These are phyloP conservation scores for Heliconius aoede DNA, from an alignment of 2,888 invertebrate genomes.

Conservation along the genomic window DNA sequence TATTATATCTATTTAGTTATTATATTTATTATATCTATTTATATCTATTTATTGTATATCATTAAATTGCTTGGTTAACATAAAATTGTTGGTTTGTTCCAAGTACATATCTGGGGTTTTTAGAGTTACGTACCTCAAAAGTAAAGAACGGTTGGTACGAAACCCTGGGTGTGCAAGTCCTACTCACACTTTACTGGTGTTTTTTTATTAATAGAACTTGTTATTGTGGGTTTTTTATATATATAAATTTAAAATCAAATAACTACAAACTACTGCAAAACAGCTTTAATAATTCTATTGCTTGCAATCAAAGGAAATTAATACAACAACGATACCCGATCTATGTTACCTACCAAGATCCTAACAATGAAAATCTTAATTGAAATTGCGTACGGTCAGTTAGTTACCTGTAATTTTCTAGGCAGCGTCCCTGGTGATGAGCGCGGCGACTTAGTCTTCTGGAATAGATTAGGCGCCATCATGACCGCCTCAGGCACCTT, in stretches of 20 bases:
- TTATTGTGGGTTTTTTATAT: no score
- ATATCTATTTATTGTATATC: no score
- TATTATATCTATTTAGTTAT: no score
- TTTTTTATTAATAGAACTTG: no score
- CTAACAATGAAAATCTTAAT: not conserved
- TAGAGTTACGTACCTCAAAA: no score
- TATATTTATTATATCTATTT: no score
- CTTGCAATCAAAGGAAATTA: not conserved
- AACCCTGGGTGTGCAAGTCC: no score
- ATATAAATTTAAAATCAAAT: not conserved
- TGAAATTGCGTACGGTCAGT: slow-evolving; percentile 21
- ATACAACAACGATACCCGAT: not conserved
- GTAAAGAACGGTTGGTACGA: no score
- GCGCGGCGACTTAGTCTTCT: slow-evolving; percentile 79
- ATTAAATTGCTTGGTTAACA: no score
- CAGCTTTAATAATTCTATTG: not conserved
- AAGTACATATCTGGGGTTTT: no score
- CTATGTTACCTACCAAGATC: not conserved
- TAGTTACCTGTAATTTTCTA: slow-evolving; percentile 74
- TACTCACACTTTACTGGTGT: no score
- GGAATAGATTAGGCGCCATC: slow-evolving; percentile 85
- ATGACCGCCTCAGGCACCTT: slow-evolving; percentile 76
- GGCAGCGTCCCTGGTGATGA: slow-evolving; percentile 73
- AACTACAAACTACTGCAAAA: not conserved
- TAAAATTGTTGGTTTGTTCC: no score